Conservation (phyloP, 2,888 invertebrate genomes). For the Tenthredo notha region DNA sequence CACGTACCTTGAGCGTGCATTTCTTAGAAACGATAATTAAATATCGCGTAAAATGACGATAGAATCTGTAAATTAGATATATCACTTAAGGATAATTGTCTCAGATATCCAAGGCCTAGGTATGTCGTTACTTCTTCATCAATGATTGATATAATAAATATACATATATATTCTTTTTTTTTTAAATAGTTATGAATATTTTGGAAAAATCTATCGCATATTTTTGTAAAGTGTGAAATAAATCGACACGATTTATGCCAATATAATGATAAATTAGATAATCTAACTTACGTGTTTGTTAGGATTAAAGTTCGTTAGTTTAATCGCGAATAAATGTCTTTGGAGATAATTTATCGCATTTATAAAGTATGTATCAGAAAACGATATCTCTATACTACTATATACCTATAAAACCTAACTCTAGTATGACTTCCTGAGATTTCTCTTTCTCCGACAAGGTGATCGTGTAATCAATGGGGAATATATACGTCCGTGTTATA, state of each 20-base stretch:
- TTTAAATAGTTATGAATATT: no score
- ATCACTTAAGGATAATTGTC: neutral
- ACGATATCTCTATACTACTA: neutral
- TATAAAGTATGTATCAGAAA: neutral
- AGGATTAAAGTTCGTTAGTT: neutral
- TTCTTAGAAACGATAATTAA: neutral
- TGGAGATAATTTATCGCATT: neutral
- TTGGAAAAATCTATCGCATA: neutral
- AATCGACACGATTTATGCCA: neutral
- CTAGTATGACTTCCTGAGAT: slow-evolving; percentile 4
- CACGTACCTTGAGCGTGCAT: neutral
- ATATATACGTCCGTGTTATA: neutral
- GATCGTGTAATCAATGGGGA: neutral
- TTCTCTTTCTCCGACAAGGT: neutral
- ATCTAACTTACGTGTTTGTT: neutral
- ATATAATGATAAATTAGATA: neutral
- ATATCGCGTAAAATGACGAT: neutral
- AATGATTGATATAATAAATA: no score
- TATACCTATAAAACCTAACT: no score
- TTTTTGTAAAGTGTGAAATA: neutral
- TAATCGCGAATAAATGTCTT: neutral
- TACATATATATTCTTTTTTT: no score
- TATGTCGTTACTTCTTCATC: no score
- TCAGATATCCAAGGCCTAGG: neutral
- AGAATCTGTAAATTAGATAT: neutral